Evolutionary conservation across 1,140 invertebrate species (phyloP), one percentile per base, ranked within the genome.

Genomic region (Phortica variegata): DNA sequence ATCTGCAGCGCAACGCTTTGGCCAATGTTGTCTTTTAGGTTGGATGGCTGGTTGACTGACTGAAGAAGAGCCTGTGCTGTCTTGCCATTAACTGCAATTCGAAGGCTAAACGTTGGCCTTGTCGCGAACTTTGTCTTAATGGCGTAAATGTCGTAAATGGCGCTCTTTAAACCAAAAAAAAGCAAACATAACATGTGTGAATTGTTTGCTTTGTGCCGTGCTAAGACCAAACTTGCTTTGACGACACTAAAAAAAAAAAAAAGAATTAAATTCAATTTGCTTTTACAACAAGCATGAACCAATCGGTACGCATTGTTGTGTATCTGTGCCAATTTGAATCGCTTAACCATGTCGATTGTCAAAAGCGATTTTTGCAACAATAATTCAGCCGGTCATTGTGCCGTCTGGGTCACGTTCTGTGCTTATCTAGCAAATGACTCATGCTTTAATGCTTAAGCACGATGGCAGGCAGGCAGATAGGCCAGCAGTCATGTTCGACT

Each of bases 21-120:
- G 63, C 40, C 63, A 68, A 55, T n/a, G n/a, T n/a, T n/a, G n/a
- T n/a, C n/a, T n/a, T n/a, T n/a, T n/a, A n/a, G n/a, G n/a, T n/a
- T n/a, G n/a, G n/a, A n/a, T n/a, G n/a, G n/a, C n/a, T n/a, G n/a
- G n/a, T n/a, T n/a, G n/a, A n/a, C n/a, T n/a, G n/a, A n/a, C n/a
- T n/a, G n/a, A n/a, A n/a, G n/a, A n/a, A n/a, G 63, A 65, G 63
- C 69, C 65, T 63, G 69, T 69, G 63, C 54, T 68, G 65, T 65
- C 50, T 62, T 60, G 63, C 63, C 63, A 68, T 68, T 68, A 69
- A 68, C 69, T 68, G 69, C 63, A 69, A 68, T 69, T 68, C 68
- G 63, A 68, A 68, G 63, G 63, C 63, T 68, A 60, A 68, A 58
- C 60, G 61, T 57, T 68, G 63, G 63, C 63, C 63, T 68, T 68